Percentiles rank a stretch among this genome's conserved stretches.
These are phyloP conservation scores for Aleadryas rufinucha DNA, from an alignment of 2,113 vertebrate species.

Conservation along the genomic window DNA sequence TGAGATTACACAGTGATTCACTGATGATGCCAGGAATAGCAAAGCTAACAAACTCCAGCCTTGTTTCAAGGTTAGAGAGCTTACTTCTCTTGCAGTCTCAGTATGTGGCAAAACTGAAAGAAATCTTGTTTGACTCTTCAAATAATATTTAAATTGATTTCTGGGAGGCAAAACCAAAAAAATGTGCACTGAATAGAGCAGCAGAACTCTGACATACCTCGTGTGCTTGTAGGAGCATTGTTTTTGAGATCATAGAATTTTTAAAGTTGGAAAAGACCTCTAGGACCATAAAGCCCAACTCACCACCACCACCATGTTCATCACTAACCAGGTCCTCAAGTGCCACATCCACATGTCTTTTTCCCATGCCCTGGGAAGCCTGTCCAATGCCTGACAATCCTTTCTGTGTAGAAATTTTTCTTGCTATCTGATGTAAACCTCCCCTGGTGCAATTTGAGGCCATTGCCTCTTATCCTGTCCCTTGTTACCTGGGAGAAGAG, in stretches of 20 bases:
- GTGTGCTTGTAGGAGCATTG: background rate
- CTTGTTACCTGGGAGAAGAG: background rate
- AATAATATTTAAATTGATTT: background rate
- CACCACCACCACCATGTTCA: background rate
- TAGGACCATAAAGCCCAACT: background rate
- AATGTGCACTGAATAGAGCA: background rate
- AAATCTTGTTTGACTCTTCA: background rate
- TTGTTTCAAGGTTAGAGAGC: slow-evolving; percentile 37
- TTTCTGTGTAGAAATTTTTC: background rate
- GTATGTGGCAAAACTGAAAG: background rate
- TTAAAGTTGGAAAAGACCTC: background rate
- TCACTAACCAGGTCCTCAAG: background rate
- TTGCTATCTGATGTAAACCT: background rate
- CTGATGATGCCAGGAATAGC: slow-evolving; percentile 12
- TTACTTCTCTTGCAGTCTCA: background rate
- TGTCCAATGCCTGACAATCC: background rate
- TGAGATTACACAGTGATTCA: slow-evolving; percentile 6
- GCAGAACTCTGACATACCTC: background rate
- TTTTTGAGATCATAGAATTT: background rate
- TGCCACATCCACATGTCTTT: background rate
- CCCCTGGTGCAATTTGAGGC: background rate
- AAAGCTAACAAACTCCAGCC: slow-evolving; percentile 6
- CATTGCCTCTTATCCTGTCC: background rate
- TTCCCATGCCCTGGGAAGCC: background rate
- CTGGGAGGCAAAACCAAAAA: background rate